Base-by-base conservation (phyloP, 2,113 vertebrate species). In the Elanus axillaris region DNA sequence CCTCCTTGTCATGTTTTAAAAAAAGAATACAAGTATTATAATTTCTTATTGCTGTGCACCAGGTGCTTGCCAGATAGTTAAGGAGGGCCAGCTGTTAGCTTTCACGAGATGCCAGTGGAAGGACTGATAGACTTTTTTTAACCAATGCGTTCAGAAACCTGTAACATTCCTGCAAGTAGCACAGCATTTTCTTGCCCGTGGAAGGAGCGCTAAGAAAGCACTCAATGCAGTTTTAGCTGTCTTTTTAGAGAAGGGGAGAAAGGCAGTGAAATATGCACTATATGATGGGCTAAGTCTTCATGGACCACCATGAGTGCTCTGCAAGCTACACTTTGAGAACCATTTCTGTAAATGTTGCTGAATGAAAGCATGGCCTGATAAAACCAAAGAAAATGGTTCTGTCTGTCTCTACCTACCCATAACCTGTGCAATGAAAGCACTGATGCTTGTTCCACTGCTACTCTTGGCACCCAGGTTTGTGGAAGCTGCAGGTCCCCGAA, bases 1-100 rank as follows among this genome's bases (percentile, higher is more conserved):
- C 76, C 71, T 96, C 72, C 60, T 96, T 91, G 92, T 93, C 86
- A 93, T 88, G 67, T 80, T 92, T 94, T 63, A 6, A 67, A 90
- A 94, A 93, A 95, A 79, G 83, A 86, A 78, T n/a, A 84, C 53
- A 75, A 82, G 66, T 64, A 91, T 73, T 86, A 87, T 60, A 50
- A 79, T 94, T 87, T 91, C 43, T 77, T 68, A 68, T 80, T 91
- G 56, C 76, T 89, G 55, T 74, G 36, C 40, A 80, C 71, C 62
- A 90, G 78, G 82, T 77, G 38, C 48, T 92, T 90, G 71, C 87
- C 95, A 96, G 63, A 80, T 52, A 91, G 66, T 75, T 95, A 88
- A 89, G 79, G 60, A 93, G 29, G 43, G 58, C 40, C 62, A 91
- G 93, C 69, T 95, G 74, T 77, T 63, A 63, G 58, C 40, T 94